phyloP scores from a whole-genome alignment of 1,140 invertebrate species.

The Aphis gossypii region DNA sequence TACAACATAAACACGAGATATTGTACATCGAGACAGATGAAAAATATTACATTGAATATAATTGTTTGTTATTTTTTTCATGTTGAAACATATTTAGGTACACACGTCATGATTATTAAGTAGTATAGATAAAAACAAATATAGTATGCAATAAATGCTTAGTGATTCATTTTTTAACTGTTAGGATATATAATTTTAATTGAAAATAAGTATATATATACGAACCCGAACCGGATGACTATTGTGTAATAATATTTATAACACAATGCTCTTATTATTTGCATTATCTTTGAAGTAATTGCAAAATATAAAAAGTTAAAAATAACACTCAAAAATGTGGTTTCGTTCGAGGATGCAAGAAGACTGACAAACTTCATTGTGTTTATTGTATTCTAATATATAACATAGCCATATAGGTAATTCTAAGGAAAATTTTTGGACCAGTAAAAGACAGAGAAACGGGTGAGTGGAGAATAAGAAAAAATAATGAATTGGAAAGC shows the following conservation, averaged over 20 bases:
- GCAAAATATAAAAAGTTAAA: not conserved
- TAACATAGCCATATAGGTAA: too few species aligned
- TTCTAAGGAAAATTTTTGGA: too few species aligned
- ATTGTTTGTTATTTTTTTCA: not conserved
- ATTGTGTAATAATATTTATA: not conserved
- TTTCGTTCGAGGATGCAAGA: not conserved
- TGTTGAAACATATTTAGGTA: not conserved
- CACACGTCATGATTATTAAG: not conserved
- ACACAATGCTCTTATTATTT: not conserved
- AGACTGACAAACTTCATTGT: not conserved
- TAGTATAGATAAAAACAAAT: not conserved
- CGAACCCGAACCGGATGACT: not conserved
- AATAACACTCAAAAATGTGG: not conserved
- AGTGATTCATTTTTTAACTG: not conserved
- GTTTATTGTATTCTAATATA: too few species aligned
- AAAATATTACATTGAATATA: not conserved
- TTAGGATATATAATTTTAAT: not conserved
- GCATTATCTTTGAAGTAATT: not conserved
- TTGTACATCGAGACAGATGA: not conserved
- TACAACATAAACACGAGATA: not conserved
- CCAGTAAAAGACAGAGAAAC: too few species aligned
- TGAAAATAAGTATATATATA: too few species aligned
- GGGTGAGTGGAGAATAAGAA: too few species aligned
- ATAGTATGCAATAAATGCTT: not conserved
- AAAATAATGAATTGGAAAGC: too few species aligned